A percentile compares a stretch with the other conserved stretches of the same genome.
Evolutionary conservation across 2,888 invertebrate species (phyloP).

Genomic region (Pollenia amentaria): DNA sequence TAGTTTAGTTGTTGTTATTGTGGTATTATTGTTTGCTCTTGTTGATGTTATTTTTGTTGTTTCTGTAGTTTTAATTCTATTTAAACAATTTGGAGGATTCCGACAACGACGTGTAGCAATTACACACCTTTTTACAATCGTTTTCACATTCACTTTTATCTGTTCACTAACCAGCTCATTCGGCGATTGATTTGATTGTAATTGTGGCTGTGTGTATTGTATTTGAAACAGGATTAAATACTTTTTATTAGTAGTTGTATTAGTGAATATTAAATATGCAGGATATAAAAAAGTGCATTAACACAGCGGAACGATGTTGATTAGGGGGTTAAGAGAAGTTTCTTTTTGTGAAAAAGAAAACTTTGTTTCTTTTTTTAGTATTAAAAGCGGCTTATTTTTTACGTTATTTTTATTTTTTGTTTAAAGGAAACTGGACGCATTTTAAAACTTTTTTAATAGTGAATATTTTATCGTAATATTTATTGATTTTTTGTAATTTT

Average conservation of each 20-base stretch:
- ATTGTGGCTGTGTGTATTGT: neutral
- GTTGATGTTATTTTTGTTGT: slow-evolving; percentile 24
- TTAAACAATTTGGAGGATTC: slow-evolving; percentile 7
- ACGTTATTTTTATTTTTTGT: slow-evolving; percentile 23
- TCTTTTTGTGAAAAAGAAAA: neutral
- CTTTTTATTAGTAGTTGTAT: slow-evolving; percentile 22
- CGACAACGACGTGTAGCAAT: slow-evolving; percentile 7
- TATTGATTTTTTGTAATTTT: slow-evolving; percentile 40
- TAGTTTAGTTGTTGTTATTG: slow-evolving; percentile 39
- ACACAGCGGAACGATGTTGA: slow-evolving; percentile 30
- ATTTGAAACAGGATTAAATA: slow-evolving; percentile 1
- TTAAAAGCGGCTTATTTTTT: slow-evolving; percentile 48
- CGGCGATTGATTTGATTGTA: neutral
- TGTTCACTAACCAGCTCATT: slow-evolving; percentile 14
- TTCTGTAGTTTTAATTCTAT: slow-evolving; percentile 11
- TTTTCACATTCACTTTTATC: neutral
- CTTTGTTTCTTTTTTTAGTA: slow-evolving; percentile 34
- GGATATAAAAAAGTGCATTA: slow-evolving; percentile 24
- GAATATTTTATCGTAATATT: slow-evolving; percentile 5
- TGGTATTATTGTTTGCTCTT: slow-evolving; percentile 53
- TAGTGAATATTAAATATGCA: slow-evolving; percentile 2
- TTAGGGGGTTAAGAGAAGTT: slow-evolving; percentile 1
- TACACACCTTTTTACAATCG: neutral
- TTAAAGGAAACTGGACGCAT: slow-evolving; percentile 67
- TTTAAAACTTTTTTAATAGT: slow-evolving; percentile 34